phyloP scores from a whole-genome alignment of 2,888 invertebrate species.

The Lampropteryx suffumata region DNA sequence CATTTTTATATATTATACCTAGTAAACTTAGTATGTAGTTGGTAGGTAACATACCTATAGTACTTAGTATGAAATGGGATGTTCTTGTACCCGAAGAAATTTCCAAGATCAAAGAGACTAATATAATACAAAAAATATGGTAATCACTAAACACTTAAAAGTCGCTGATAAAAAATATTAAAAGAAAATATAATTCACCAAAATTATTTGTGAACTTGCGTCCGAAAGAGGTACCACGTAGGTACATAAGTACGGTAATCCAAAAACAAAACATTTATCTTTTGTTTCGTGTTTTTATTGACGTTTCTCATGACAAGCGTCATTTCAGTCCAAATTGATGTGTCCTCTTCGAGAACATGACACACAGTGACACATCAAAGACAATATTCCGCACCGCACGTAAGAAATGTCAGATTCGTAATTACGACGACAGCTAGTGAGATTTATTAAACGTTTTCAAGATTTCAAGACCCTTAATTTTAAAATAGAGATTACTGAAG shows the following conservation, averaged over 20 bases:
- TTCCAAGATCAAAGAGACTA: not conserved
- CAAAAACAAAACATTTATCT: not conserved
- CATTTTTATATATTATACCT: no score
- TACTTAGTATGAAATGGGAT: no score
- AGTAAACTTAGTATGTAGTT: no score
- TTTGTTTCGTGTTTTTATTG: conserved; percentile 3
- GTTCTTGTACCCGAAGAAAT: not conserved
- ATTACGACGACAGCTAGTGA: conserved; percentile 15
- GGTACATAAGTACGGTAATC: not conserved
- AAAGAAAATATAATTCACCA: not conserved
- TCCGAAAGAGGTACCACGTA: no score
- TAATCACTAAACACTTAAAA: not conserved
- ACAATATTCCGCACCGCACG: conserved; percentile 20
- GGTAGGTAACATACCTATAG: no score
- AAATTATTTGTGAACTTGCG: no score
- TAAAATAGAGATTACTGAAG: conserved; percentile 12
- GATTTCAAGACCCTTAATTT: conserved; percentile 10
- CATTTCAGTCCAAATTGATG: conserved; percentile 14
- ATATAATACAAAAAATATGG: not conserved
- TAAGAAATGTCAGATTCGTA: conserved; percentile 17
- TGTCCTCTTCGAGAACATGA: conserved; percentile 1
- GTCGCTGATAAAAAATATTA: not conserved
- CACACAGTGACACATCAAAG: conserved; percentile 25
- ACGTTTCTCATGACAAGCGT: conserved; percentile 13
- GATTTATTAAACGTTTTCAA: conserved; percentile 20